Evolutionary conservation across 2,797 vertebrate species (phyloP).

Genomic region (Helarctos malayanus): DNA sequence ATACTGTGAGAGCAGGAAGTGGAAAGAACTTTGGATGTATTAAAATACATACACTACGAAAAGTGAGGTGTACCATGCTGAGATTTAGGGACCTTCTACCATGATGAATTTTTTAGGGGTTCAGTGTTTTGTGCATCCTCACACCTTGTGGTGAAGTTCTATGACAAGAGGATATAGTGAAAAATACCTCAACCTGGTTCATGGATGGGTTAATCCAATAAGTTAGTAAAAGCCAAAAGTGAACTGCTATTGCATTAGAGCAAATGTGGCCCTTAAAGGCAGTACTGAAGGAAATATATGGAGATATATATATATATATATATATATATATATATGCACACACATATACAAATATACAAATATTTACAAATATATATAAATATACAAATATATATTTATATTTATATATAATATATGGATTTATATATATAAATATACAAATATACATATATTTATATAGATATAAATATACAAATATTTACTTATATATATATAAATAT

Average conservation of each 20-base stretch:
- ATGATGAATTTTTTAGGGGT: background rate
- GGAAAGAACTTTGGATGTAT: background rate
- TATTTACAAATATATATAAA: no score
- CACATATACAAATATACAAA: no score
- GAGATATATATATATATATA: no score
- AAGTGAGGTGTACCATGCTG: background rate
- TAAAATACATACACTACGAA: background rate
- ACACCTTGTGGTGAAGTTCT: background rate
- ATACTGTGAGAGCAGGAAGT: background rate
- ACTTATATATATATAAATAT: no score
- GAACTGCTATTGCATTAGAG: background rate
- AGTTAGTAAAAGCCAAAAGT: conserved; percentile 5
- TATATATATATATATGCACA: no score
- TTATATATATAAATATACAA: no score
- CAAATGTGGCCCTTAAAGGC: background rate
- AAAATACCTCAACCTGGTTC: background rate
- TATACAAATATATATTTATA: no score
- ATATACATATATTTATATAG: no score
- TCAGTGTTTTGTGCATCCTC: background rate
- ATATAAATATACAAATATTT: no score
- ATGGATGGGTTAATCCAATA: background rate
- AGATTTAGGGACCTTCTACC: background rate
- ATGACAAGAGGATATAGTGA: background rate
- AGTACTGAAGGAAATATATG: background rate
- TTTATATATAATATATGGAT: no score